Base-by-base conservation (phyloP, 2,113 vertebrate species). In the Nycticryphes semicollaris region DNA sequence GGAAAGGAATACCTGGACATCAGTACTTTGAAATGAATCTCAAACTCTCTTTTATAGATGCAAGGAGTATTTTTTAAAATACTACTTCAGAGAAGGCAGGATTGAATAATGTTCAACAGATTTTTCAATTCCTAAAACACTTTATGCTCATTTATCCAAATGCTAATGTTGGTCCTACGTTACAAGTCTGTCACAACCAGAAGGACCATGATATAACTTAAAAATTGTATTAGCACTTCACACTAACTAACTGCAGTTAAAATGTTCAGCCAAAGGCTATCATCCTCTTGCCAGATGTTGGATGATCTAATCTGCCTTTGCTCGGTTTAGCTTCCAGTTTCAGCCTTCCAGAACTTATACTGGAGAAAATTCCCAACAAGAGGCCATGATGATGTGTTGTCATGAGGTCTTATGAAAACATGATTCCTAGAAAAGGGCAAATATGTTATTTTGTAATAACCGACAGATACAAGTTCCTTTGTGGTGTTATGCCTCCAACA, bases 341-440 rank as follows among this genome's bases (percentile, higher is more conserved):
- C 84, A 93, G 78, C 67, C 41, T 93, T 93, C 73, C 84, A 78
- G 77, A 92, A 93, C 84, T 95, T 93, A 77, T 91, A n/a, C 77
- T 54, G 56, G 17, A 63, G 24, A 66, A 89, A 77, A 70, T 47
- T 74, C 64, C n/a, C 62, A 88, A 67, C 75, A 78, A 85, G 39
- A 78, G 21, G 8, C 17, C 50, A 19, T 8, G 31, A 31, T 95
- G 63, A 53, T 48, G 30, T 84, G 19, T 50, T 69, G 45, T 81
- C 56, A 81, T 31, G 20, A 75, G 25, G 39, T 67, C 76, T 90
- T 84, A 53, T 3, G 31, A 89, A 90, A 91, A 78, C 6, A 70
- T 18, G 31, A 50, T 81, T 84, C 28, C 31, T 9, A 7, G 59
- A 68, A 93, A 88, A 92, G 25, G 33, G 14, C 8, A 86, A 77